Conservation (phyloP, 2,113 vertebrate species). For the Laticauda laticaudata region DNA sequence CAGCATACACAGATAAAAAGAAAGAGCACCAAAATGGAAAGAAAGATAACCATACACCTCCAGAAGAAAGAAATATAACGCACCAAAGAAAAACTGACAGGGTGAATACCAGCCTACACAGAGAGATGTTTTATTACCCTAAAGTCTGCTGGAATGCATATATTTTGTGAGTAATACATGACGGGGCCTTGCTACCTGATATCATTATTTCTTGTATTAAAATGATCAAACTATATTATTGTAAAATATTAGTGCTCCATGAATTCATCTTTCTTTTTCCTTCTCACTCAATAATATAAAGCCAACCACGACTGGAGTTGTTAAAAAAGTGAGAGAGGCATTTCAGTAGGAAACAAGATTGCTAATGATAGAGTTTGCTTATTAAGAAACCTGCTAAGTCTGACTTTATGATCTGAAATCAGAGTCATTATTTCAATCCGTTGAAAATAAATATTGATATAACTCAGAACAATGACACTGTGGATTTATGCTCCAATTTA, state of each 20-base stretch:
- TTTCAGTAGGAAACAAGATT: background rate
- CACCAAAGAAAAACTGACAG: background rate
- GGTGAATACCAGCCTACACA: background rate
- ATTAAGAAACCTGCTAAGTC: background rate
- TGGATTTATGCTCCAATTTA: background rate
- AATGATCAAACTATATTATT: background rate
- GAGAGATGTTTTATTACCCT: background rate
- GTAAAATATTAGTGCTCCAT: background rate
- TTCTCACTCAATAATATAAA: conserved; percentile 36
- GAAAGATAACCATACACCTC: background rate
- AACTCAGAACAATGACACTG: background rate
- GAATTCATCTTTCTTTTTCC: background rate
- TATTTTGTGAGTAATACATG: background rate
- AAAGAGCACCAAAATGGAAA: background rate
- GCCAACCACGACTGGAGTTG: background rate
- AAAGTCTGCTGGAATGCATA: background rate
- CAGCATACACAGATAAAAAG: background rate
- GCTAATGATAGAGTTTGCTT: conserved; percentile 7
- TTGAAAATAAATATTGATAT: background rate
- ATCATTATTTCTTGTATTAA: background rate
- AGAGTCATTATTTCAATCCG: background rate
- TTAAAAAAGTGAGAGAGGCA: background rate
- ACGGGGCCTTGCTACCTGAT: background rate
- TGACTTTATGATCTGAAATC: background rate
- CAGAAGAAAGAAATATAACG: background rate